phyloP scores from a whole-genome alignment of 2,113 vertebrate species.

The Limnothrissa miodon region DNA sequence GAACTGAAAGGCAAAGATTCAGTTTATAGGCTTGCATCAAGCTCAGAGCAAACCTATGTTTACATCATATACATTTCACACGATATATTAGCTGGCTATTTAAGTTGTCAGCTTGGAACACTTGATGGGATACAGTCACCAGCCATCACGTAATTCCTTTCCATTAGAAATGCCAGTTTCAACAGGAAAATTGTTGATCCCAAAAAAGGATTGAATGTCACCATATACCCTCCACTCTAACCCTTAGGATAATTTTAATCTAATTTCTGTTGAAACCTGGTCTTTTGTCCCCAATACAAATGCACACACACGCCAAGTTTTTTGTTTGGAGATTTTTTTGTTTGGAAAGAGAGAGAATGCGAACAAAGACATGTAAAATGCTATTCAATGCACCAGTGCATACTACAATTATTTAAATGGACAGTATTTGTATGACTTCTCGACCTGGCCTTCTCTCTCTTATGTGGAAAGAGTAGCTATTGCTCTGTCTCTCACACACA shows the following conservation, averaged over 20 bases:
- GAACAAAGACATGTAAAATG: neutral
- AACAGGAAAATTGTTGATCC: neutral
- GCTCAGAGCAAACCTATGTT: neutral
- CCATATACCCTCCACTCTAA: too few species aligned
- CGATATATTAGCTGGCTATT: neutral
- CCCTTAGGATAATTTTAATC: neutral
- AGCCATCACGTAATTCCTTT: neutral
- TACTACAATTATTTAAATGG: too few species aligned
- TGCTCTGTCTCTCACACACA: too few species aligned
- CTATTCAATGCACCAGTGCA: neutral
- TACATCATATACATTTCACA: neutral
- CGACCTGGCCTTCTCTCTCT: too few species aligned
- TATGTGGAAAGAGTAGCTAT: too few species aligned
- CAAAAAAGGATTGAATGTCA: neutral
- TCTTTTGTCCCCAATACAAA: neutral
- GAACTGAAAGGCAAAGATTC: slow-evolving; percentile 65
- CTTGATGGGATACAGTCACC: neutral
- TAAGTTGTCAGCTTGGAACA: neutral
- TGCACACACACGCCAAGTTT: too few species aligned
- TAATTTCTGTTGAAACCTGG: neutral
- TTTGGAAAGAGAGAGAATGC: too few species aligned
- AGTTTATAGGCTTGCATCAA: neutral
- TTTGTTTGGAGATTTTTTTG: too few species aligned
- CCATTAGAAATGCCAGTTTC: neutral
- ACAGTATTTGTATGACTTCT: too few species aligned